phyloP scores from a whole-genome alignment of 2,113 vertebrate genomes.

The Kryptolebias marmoratus region DNA sequence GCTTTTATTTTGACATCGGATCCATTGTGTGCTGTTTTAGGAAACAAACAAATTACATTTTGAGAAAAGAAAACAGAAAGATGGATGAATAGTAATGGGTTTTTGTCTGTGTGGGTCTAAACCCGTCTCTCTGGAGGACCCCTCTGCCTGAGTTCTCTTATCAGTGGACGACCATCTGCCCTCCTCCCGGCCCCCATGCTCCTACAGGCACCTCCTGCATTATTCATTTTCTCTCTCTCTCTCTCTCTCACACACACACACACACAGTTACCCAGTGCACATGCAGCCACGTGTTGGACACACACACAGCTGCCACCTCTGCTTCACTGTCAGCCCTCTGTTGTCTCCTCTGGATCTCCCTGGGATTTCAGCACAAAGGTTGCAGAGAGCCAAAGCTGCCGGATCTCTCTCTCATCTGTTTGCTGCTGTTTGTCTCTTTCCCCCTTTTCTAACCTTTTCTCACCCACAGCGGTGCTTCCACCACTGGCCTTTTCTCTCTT shows the following conservation, averaged over 20 bases:
- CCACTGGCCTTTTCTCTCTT: conserved; percentile 29
- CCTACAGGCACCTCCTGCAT: conserved; percentile 64
- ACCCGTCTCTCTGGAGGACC: conserved; percentile 66
- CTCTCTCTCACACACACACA: too few species aligned
- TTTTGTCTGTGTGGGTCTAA: conserved; percentile 27
- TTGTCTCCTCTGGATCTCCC: conserved; percentile 45
- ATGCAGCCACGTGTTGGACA: not conserved
- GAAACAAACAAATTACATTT: not conserved
- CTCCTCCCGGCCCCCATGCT: conserved; percentile 56
- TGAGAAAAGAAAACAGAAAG: not conserved
- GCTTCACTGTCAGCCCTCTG: conserved; percentile 44
- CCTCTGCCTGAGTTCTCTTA: conserved; percentile 64
- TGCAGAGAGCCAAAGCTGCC: conserved; percentile 48
- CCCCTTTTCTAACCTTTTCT: conserved; percentile 9
- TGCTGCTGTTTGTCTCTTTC: conserved; percentile 13
- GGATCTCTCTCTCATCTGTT: conserved; percentile 47
- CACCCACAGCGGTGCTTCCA: conserved; percentile 6
- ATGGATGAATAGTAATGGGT: not conserved
- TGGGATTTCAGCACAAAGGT: conserved; percentile 44
- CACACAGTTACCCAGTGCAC: not conserved
- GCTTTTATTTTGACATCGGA: conserved; percentile 4
- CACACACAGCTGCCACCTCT: conserved; percentile 34
- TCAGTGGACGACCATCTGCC: conserved; percentile 73
- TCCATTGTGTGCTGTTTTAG: not conserved
- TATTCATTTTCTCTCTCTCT: conserved; percentile 56